These are phyloP conservation scores for Acanthoscelides obtectus DNA, from an alignment of 2,888 invertebrate species.

Conservation along the genomic window DNA sequence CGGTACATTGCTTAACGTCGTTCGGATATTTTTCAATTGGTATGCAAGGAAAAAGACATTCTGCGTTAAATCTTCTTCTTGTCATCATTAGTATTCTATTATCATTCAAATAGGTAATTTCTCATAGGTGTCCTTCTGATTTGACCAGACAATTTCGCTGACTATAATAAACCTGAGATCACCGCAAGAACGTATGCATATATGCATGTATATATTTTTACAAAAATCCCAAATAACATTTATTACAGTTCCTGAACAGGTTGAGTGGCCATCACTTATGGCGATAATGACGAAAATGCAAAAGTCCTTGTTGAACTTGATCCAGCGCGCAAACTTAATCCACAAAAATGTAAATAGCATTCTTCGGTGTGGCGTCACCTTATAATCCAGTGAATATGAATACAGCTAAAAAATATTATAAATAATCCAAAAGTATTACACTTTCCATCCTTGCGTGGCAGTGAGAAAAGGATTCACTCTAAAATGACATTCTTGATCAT, in stretches of 20 bases:
- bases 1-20: no score
- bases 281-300: background rate
- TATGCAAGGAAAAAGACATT: background rate
- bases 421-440: no score
- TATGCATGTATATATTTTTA: background rate
- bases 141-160: background rate
- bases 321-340: background rate
- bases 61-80: background rate
- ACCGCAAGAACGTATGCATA: background rate
- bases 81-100: background rate
- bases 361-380: background rate
- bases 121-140: background rate
- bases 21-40: no score
- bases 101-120: background rate
- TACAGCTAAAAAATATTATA: background rate
- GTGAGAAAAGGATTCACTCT: no score
- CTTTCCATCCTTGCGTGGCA: no score
- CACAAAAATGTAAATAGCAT: background rate
- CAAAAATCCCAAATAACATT: background rate
- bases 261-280: background rate
- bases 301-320: background rate
- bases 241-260: background rate
- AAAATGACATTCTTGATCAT: no score
- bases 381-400: background rate
- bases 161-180: background rate